Percentiles rank a stretch among this genome's conserved stretches.
These are phyloP conservation scores for Bombus difficillimus DNA, from an alignment of 1,140 invertebrate species.

Conservation along the genomic window DNA sequence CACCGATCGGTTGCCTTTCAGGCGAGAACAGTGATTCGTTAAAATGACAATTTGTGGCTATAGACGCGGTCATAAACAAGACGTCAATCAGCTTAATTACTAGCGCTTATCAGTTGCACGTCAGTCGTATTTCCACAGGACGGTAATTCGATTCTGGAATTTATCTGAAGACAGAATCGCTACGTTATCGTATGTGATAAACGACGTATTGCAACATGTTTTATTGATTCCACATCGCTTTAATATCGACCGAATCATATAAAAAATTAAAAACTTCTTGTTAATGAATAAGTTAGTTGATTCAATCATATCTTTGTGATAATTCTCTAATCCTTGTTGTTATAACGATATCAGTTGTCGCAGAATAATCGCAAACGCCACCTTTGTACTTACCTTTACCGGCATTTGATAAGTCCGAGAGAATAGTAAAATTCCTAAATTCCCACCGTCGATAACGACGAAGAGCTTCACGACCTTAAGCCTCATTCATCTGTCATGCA, in stretches of 20 bases:
- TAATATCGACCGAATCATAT: background rate
- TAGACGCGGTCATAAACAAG: constrained; percentile 17
- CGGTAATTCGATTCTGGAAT: constrained; percentile 25
- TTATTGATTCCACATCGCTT: background rate
- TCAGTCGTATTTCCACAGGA: constrained; percentile 17
- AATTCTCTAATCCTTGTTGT: background rate
- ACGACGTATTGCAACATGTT: background rate
- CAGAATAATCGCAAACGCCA: background rate
- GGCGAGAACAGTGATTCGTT: constrained; percentile 4
- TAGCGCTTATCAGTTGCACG: constrained; percentile 35
- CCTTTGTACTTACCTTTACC: background rate
- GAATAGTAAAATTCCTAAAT: background rate
- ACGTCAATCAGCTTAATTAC: constrained; percentile 55
- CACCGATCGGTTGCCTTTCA: background rate
- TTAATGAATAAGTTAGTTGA: background rate
- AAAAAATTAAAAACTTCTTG: background rate
- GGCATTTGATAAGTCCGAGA: background rate
- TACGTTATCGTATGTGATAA: constrained; percentile 2
- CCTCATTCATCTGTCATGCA: too few relatives aligned
- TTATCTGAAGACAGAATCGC: background rate
- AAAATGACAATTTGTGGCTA: constrained; percentile 29
- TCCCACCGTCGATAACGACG: background rate
- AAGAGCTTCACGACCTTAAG: background rate
- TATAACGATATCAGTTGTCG: too few relatives aligned
- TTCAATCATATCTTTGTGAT: background rate